Conservation (phyloP, 2,888 invertebrate genomes). For the Mechanitis messenoides region DNA sequence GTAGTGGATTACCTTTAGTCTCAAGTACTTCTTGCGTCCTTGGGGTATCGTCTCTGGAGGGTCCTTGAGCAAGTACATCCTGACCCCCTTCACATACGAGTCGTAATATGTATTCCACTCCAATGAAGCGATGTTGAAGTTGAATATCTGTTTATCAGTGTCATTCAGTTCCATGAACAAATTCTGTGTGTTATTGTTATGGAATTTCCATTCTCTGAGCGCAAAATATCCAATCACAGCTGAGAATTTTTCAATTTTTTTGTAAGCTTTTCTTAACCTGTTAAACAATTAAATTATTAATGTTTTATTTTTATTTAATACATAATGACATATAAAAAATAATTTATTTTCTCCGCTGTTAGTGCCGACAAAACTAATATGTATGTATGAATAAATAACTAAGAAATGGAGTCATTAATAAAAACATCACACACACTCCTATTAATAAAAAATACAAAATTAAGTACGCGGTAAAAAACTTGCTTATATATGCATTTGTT, state of each 20-base stretch:
- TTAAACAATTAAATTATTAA: neutral
- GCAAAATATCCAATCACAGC: constrained; percentile 85
- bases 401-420: too few species aligned
- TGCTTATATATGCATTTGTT: too few species aligned
- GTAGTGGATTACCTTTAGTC: constrained; percentile 45
- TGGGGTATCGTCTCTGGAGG: constrained; percentile 80
- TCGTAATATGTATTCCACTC: constrained; percentile 83
- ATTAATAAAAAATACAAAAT: too few species aligned
- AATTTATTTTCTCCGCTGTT: too few species aligned
- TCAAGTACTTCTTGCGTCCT: constrained; percentile 64
- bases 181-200: constrained; percentile 75
- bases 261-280: constrained; percentile 84
- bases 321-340: neutral
- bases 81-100: constrained; percentile 81
- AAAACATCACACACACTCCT: too few species aligned
- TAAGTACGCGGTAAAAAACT: too few species aligned
- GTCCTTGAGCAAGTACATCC: constrained; percentile 85
- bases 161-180: constrained; percentile 73
- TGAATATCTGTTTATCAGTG: constrained; percentile 78
- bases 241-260: constrained; percentile 83
- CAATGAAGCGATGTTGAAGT: constrained; percentile 79
- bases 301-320: neutral
- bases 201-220: constrained; percentile 82
- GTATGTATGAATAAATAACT: too few species aligned
- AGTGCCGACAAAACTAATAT: too few species aligned